Evolutionary conservation across 2,888 invertebrate genomes (phyloP), one percentile per base, ranked within the genome.

Genomic region (Caenorhabditis sp.): DNA sequence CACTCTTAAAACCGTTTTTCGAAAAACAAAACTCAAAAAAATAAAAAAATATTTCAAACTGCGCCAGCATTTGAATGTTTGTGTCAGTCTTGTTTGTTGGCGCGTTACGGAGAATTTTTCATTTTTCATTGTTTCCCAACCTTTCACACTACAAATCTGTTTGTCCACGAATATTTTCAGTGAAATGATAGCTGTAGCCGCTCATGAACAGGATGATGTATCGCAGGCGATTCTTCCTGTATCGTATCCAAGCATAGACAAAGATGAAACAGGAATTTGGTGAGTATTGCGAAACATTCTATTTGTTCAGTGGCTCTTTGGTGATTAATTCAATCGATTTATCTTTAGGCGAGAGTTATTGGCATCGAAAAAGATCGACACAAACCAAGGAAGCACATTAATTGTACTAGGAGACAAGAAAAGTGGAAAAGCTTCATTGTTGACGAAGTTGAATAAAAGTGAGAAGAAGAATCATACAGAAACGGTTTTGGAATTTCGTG

Each of bases 341-440:
- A 1, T 2, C n/a, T 61, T 14, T 57, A 72, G 72, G 72, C 72
- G 72, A 1, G 72, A 72, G 38, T 12, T 56, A 8, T 31, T 71
- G 14, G 71, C 72, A 63, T 72, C 84, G 8, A 83, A 85, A 66
- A 76, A 80, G 14, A 74, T 67, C 8, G 80, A 74, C 59, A 68
- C 77, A 23, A 70, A 76, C n/a, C 81, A 81, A 26, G 83, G 84
- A 36, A 70, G 68, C 36, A 76, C 83, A 27, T 81, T 85, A n/a
- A 77, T 85, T 26, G 63, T 85, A 50, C 67, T 86, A 8, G 85
- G 84, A 1, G 84, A 87, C 52, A 67, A 77, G 36, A 74, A 75
- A 21, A 75, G 70, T 54, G 87, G 87, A 20, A 87, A 87, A 59
- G 73, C 84, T 21, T 81, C 84, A 21, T 77, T 86, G 14, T 72